Evolutionary conservation across 2,113 vertebrate genomes (phyloP), one percentile per base, ranked within the genome.

Genomic region (Oncorhynchus tshawytscha): DNA sequence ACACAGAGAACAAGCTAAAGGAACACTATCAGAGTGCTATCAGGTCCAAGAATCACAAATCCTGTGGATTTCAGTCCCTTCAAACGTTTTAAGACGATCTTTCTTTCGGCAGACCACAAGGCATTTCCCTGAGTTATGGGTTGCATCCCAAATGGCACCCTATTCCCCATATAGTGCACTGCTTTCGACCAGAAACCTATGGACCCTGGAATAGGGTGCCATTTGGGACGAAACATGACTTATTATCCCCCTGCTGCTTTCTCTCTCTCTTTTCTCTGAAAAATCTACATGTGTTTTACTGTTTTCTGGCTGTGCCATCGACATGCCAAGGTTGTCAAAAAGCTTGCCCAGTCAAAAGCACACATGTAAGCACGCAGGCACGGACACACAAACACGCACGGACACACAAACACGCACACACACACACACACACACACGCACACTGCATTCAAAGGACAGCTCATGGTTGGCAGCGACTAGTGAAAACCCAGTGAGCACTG

Each of bases 11-110:
- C 48, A 67, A 64, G 16, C 31, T 67, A 60, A 73, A 71, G 49
- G 68, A 80, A 66, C 39, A 74, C 13, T 57, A 31, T 80, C 75
- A 75, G 64, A 78, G 62, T 51, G 25, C 16, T 49, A 57, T 73
- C 16, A 20, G n/a, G 66, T 82, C 82, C 80, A 87, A 85, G 27
- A 77, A 81, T 76, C 67, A 88, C 80, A 85, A 69, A 76, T 69
- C 76, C 31, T 78, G 29, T 76, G 77, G 67, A 79, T 78, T 79
- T 78, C 51, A 71, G 79, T 72, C 65, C 69, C 67, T 74, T 71
- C 39, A 75, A 70, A 67, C 71, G 64, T 75, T 78, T 76, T 74
- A 70, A 75, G 54, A 72, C 16, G 70, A 87, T 25, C 7, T 80
- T 87, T 86, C 11, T 4, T 2, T 73, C 65, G 75, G 29, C 72